These are phyloP conservation scores for Hyposoter didymator DNA, from an alignment of 2,888 invertebrate species.

Conservation along the genomic window DNA sequence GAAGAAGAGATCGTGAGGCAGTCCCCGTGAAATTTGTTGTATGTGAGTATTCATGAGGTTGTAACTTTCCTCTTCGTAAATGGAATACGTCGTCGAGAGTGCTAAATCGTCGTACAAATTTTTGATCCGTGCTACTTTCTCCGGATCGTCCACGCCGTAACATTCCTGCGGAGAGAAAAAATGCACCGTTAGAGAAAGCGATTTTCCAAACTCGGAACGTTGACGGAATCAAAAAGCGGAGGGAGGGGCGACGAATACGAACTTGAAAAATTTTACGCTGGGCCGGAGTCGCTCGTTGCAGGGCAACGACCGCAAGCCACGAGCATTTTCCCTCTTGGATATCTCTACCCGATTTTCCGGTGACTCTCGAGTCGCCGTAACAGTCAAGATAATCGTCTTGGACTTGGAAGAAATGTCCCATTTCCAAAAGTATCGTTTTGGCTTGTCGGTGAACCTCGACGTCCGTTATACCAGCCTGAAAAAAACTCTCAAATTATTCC, in stretches of 20 bases:
- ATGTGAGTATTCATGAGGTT: conserved; percentile 93
- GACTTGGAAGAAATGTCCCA: conserved; percentile 98
- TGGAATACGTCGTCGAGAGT: conserved; percentile 90
- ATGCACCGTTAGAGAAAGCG: conserved; percentile 11
- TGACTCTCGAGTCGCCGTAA: conserved; percentile 93
- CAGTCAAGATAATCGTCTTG: conserved; percentile 96
- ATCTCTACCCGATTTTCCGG: conserved; percentile 96
- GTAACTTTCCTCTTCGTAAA: conserved; percentile 93
- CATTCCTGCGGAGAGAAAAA: conserved; percentile 85
- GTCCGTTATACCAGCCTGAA: conserved; percentile 88
- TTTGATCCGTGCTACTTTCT: conserved; percentile 89
- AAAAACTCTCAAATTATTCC: conserved; percentile 38
- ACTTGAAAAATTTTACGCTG: conserved; percentile 90
- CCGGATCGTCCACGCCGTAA: conserved; percentile 89
- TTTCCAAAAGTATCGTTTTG: conserved; percentile 93
- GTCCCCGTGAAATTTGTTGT: conserved; percentile 92
- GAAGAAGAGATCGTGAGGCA: conserved; percentile 93
- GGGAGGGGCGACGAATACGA: conserved; percentile 53
- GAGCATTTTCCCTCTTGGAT: conserved; percentile 98
- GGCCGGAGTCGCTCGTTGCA: conserved; percentile 90
- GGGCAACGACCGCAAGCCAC: conserved; percentile 96
- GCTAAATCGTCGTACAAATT: conserved; percentile 91
- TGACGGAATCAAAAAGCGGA: neutral
- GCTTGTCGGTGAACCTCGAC: conserved; percentile 93
- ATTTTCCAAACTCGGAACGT: neutral